Evolutionary conservation across 2,113 vertebrate genomes (phyloP), one percentile per base, ranked within the genome.

Genomic region (Cacatua alba): DNA sequence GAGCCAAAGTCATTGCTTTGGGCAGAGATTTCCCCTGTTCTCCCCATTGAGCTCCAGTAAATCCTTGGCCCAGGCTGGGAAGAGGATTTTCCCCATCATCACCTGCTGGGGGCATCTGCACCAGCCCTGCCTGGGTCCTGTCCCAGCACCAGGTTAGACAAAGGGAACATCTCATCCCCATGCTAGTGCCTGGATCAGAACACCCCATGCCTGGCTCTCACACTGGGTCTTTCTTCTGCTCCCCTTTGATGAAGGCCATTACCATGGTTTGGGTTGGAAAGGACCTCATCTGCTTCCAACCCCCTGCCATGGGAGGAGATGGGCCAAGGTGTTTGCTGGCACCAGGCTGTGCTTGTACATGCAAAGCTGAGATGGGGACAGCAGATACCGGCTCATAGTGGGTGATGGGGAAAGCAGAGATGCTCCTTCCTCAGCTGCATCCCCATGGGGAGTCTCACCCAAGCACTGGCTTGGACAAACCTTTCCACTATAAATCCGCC

Each of bases 381-480:
- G 82, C 81, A 60, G 76, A 35, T 5, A 64, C 5, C 80, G 70
- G 78, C 62, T 41, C 39, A 79, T 10, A 33, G 23, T 1, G 2
- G 49, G 43, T 7, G 82, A 59, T 26, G 15, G 24, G 17, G 48
- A 88, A 52, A 71, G 79, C 37, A 90, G 79, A 81, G 59, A 59
- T 39, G 64, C 53, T 59, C n/a, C 43, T 11, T 51, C 23, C 12
- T 13, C 92, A 69, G 37, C 74, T 84, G 64, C 59, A 53, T 33
- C 64, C n/a, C n/a, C 0, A 0, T 0, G 3, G 24, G 48, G 18
- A 31, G 24, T 11, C 63, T 83, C 69, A 33, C 9, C 31, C 75
- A 35, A 3, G n/a, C 16, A 13, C 33, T 4, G 23, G 13, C n/a
- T 53, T 17, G 46, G 29, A 63, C 3, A 49, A 76, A 80, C 8